Conservation (phyloP, 2,113 vertebrate genomes). For the Tragelaphus buxtoni region DNA sequence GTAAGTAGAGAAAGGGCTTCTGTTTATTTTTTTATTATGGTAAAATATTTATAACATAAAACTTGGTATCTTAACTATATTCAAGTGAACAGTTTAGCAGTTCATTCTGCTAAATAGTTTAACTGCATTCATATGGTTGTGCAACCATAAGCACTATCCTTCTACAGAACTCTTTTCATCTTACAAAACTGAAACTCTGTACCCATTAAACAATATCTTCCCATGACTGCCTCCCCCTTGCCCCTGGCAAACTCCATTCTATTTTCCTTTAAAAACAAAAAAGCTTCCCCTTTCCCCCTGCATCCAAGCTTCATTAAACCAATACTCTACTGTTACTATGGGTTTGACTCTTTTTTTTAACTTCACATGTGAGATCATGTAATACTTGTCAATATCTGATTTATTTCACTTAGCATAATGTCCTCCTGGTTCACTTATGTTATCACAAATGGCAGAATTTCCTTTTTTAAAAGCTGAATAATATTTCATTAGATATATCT, state of each 20-base stretch:
- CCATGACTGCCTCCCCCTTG: neutral
- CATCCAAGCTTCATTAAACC: neutral
- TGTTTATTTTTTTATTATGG: neutral
- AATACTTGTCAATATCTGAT: neutral
- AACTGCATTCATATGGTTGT: neutral
- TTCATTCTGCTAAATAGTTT: no score
- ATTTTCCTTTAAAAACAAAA: neutral
- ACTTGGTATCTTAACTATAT: neutral
- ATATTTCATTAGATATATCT: neutral
- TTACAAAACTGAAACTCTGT: neutral
- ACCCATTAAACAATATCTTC: neutral
- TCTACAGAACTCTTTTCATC: neutral
- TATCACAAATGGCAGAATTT: neutral
- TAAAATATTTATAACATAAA: neutral
- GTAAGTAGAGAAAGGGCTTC: neutral
- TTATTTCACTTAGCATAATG: neutral
- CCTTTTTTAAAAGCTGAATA: neutral
- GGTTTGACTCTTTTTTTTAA: neutral
- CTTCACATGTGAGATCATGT: neutral
- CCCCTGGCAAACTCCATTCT: neutral
- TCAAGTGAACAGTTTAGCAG: neutral
- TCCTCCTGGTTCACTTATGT: neutral
- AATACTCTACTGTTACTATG: neutral
- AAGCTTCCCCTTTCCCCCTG: neutral
- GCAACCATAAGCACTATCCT: neutral